phyloP scores from a whole-genome alignment of 1,140 invertebrate species.

The Rhysida immarginata region DNA sequence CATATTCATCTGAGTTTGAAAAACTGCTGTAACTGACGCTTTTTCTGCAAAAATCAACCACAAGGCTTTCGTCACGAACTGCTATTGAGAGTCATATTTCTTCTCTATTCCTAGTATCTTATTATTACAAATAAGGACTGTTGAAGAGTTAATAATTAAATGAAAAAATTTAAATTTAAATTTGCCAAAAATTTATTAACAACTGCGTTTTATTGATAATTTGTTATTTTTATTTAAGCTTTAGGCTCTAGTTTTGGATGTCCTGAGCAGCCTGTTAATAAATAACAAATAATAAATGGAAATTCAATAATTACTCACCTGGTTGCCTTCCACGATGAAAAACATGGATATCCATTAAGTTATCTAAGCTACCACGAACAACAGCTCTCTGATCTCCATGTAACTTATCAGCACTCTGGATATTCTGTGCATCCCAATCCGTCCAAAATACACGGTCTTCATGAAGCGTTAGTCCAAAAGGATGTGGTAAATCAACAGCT shows the following conservation, averaged over 20 bases:
- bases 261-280: slow-evolving; percentile 1
- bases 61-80: too few species aligned
- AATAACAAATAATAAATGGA: background rate
- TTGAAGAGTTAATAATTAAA: too few species aligned
- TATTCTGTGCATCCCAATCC: slow-evolving; percentile 37
- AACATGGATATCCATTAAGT: slow-evolving; percentile 68
- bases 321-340: slow-evolving; percentile 53
- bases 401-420: slow-evolving; percentile 57
- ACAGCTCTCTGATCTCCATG: slow-evolving; percentile 47
- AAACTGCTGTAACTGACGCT: too few species aligned
- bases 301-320: slow-evolving; percentile 20
- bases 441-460: slow-evolving; percentile 40
- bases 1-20: too few species aligned
- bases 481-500: slow-evolving; percentile 26
- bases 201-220: background rate
- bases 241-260: slow-evolving; percentile 1
- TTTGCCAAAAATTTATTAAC: slow-evolving; percentile 10
- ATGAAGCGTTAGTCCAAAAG: slow-evolving; percentile 38
- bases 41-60: too few species aligned
- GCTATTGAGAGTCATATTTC: too few species aligned
- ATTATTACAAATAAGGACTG: too few species aligned
- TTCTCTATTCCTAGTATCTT: too few species aligned
- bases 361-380: slow-evolving; percentile 43
- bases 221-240: slow-evolving; percentile 9
- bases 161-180: too few species aligned